These are phyloP conservation scores for Enteromius mattozi DNA, from an alignment of 2,797 vertebrate genomes.

Conservation along the genomic window DNA sequence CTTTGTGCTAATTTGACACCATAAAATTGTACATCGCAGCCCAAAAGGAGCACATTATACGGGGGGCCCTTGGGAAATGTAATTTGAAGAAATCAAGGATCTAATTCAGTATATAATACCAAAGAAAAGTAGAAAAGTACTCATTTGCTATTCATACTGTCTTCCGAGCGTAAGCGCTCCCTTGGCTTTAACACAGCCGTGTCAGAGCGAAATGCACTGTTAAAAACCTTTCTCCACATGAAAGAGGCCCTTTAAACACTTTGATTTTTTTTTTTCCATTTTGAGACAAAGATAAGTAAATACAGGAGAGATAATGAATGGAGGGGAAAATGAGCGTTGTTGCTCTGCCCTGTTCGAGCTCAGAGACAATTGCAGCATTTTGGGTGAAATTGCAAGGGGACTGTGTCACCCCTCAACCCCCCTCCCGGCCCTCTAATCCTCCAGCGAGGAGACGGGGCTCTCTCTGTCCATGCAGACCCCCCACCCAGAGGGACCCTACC, in stretches of 20 bases:
- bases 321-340: constrained; percentile 78
- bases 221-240: constrained; percentile 75
- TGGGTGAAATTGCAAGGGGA: constrained; percentile 81
- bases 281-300: constrained; percentile 85
- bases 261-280: constrained; percentile 70
- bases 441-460: constrained; percentile 72
- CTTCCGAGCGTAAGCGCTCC: constrained; percentile 76
- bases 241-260: constrained; percentile 77
- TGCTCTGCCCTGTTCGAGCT: constrained; percentile 80
- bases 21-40: constrained; percentile 76
- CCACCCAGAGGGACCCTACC: constrained; percentile 82
- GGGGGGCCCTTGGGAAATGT: constrained; percentile 70
- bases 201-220: constrained; percentile 72
- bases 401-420: constrained; percentile 63
- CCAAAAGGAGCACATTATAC: constrained; percentile 65
- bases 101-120: constrained; percentile 79
- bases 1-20: constrained; percentile 77
- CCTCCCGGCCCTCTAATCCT: constrained; percentile 78
- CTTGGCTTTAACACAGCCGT: constrained; percentile 77
- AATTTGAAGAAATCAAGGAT: constrained; percentile 80
- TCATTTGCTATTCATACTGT: constrained; percentile 81
- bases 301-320: constrained; percentile 84
- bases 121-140: constrained; percentile 75
- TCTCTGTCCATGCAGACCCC: constrained; percentile 82
- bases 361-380: constrained; percentile 85